Evolutionary conservation across 2,113 vertebrate genomes (phyloP).

Genomic region (Ursus arctos): DNA sequence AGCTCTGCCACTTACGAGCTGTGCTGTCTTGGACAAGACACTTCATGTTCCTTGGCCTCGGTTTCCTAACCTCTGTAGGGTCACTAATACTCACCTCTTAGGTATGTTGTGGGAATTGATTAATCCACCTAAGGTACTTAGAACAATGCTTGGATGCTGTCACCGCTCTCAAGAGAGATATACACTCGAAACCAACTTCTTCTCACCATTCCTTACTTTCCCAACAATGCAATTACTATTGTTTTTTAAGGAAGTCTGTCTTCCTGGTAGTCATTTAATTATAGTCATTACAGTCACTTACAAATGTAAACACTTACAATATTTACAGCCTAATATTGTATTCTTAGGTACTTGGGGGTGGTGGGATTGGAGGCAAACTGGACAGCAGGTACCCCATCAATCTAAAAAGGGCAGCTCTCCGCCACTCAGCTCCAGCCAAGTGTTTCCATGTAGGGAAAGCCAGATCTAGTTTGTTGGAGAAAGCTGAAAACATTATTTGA

Average conservation of each 20-base stretch:
- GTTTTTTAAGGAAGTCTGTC: background rate
- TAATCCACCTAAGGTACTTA: background rate
- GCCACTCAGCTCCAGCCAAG: background rate
- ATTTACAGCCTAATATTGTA: background rate
- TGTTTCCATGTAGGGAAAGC: background rate
- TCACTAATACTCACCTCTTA: background rate
- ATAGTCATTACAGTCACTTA: no score
- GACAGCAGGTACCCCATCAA: background rate
- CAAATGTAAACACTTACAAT: no score
- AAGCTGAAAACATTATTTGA: background rate
- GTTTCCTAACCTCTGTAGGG: background rate
- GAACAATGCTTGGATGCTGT: background rate
- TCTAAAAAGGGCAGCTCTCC: background rate
- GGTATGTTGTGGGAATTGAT: background rate
- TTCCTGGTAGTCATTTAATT: background rate
- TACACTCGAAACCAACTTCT: background rate
- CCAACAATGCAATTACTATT: background rate
- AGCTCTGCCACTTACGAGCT: background rate
- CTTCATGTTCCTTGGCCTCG: background rate
- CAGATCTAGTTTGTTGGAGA: background rate
- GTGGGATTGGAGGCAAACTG: background rate
- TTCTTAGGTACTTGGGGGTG: background rate
- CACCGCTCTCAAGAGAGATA: background rate
- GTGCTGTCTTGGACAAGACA: background rate
- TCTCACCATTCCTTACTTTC: background rate